A percentile compares a stretch with the other conserved stretches of the same genome.
phyloP scores from a whole-genome alignment of 2,113 vertebrate species.

The Pygoscelis antarcticus region DNA sequence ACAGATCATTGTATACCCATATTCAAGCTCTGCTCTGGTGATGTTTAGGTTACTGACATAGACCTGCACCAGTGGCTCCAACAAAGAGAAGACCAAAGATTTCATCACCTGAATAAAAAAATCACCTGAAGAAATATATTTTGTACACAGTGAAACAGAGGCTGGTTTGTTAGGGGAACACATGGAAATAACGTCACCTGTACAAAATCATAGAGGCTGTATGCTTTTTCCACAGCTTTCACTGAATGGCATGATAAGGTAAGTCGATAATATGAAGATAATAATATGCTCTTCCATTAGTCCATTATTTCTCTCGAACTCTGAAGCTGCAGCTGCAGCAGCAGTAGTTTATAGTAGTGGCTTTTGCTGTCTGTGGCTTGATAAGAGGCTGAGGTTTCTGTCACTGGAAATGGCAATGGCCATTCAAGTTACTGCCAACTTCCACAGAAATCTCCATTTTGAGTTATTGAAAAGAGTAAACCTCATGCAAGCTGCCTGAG shows the following conservation, averaged over 20 bases:
- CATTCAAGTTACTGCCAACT: not conserved
- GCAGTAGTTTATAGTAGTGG: not conserved
- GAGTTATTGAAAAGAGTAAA: not conserved
- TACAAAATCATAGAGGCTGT: not conserved
- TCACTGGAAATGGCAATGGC: not conserved
- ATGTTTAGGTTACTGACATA: not conserved
- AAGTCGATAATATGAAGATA: not conserved
- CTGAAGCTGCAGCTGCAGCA: not conserved
- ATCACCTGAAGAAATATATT: not conserved
- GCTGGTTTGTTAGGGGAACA: not conserved
- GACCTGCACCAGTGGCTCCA: not conserved
- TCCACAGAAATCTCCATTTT: not conserved
- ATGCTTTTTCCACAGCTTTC: not conserved
- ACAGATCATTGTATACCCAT: not conserved
- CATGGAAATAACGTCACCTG: not conserved
- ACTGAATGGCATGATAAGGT: not conserved
- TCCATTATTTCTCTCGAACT: not conserved
- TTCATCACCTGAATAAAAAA: not conserved
- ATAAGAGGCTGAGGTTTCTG: not conserved
- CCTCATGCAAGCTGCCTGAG: not conserved
- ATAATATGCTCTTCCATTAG: not conserved
- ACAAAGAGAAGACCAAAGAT: not conserved
- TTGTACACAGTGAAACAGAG: not conserved
- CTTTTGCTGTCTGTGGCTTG: not conserved
- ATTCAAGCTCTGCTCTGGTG: not conserved